Percentiles rank a stretch among this genome's conserved stretches.
phyloP scores from a whole-genome alignment of 1,140 invertebrate species.

The Hyles euphorbiae region DNA sequence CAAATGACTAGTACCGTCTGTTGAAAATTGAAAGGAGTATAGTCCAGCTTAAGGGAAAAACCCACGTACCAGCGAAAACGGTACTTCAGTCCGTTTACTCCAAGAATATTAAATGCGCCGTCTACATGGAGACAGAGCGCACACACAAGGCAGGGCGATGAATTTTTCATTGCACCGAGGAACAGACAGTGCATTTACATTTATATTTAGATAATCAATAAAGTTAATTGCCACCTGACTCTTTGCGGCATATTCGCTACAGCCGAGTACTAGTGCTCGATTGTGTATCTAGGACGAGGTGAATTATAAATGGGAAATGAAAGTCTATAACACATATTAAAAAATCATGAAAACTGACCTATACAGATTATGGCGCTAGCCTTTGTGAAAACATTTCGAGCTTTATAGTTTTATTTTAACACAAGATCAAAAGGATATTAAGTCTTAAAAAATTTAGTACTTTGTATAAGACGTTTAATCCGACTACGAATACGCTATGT shows the following conservation, averaged over 20 bases:
- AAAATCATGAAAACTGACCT: no score
- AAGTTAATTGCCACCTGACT: constrained; percentile 24
- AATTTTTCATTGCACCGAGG: neutral
- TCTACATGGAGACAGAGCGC: constrained; percentile 8
- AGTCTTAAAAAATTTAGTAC: no score
- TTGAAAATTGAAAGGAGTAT: constrained; percentile 21
- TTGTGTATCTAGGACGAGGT: neutral
- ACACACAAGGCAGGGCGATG: neutral
- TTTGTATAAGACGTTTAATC: no score
- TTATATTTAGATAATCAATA: constrained; percentile 37
- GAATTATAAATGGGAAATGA: no score
- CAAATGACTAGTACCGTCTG: constrained; percentile 14
- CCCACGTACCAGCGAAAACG: constrained; percentile 24
- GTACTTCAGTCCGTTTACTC: constrained; percentile 21
- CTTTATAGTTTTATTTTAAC: no score
- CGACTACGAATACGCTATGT: no score
- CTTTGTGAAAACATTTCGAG: no score
- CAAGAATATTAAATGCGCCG: constrained; percentile 29
- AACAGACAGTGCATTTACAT: constrained; percentile 22
- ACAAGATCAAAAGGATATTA: no score
- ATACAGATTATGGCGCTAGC: no score
- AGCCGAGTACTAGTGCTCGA: constrained; percentile 13
- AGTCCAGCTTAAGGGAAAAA: constrained; percentile 19
- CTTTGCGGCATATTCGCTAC: constrained; percentile 10
- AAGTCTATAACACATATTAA: no score